Evolutionary conservation across 2,888 invertebrate species (phyloP).

Genomic region (Thyatira batis): DNA sequence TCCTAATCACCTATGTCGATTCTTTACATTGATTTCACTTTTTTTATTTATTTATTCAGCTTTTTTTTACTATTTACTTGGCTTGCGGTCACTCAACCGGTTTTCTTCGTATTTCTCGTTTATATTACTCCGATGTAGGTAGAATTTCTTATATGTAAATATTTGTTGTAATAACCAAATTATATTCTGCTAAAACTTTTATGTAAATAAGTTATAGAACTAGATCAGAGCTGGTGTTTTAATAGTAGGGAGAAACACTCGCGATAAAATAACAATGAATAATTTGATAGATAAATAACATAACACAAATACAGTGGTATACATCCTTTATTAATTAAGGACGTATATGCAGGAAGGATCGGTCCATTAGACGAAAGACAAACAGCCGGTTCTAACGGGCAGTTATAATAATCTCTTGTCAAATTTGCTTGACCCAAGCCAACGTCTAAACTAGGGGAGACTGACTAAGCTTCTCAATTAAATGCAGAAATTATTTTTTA

Average conservation of each 20-base stretch:
- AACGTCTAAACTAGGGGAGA: conserved; percentile 21
- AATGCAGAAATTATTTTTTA: conserved; percentile 12
- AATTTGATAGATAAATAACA: neutral
- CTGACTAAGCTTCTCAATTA: conserved; percentile 42
- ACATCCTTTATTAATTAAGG: conserved; percentile 23
- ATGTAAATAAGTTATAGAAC: neutral
- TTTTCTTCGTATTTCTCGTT: neutral
- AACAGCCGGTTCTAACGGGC: conserved; percentile 55
- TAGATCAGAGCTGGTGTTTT: no score
- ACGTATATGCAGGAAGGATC: conserved; percentile 22
- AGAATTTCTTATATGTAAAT: no score
- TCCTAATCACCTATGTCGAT: conserved; percentile 68
- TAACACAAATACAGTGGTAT: neutral
- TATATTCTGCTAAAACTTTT: neutral
- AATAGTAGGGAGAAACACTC: neutral
- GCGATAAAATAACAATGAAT: neutral
- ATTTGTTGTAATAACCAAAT: no score
- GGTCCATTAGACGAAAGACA: conserved; percentile 68
- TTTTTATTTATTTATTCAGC: conserved; percentile 37
- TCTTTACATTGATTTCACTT: conserved; percentile 50
- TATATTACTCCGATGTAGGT: neutral
- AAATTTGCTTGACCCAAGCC: conserved; percentile 67
- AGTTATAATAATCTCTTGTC: conserved; percentile 71
- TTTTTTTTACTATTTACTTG: conserved; percentile 6
- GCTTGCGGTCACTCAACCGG: neutral